Base-by-base conservation (phyloP, 2,113 vertebrate species). In the Halichoerus grypus region DNA sequence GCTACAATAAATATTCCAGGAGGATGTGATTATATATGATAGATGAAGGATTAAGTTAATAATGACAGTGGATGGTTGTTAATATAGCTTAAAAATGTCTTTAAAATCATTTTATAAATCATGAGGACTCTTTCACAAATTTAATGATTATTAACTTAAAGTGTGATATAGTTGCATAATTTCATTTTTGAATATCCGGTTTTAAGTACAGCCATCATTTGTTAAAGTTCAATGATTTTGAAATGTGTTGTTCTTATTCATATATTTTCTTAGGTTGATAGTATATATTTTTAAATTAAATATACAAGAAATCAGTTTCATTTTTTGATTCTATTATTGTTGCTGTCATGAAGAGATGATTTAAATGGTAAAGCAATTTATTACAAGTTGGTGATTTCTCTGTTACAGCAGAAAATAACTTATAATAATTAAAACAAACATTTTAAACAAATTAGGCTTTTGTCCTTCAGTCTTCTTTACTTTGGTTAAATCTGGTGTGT, bases 361-460 rank as follows among this genome's bases (percentile, higher is more conserved):
- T 74, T 87, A 87, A 87, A 33, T 51, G 39, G 26, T 63, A 31
- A 61, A 81, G 22, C 46, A 95, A 5, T 59, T 94, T 67, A 74
- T 85, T 92, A 15, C 15, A 89, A 89, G 42, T 82, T 61, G 46
- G 31, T 12, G 28, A 81, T 81, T 88, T 94, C 95, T 76, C 65
- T 82, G 16, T 69, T 81, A 94, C 88, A 92, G 22, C 49, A 81
- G 46, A 86, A 92, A 82, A 76, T 88, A 88, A 59, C 42, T 67
- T 18, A 24, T 93, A 74, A 83, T 94, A 93, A 76, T 69, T 92
- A 31, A 94, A 89, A 72, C 19, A 74, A 53, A 28, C 31, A 65
- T 88, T 94, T 97, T 81, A 74, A 95, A 77, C 39, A 85, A 72
- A 65, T 88, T 76, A 88, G 71, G 10, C 61, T 46, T 95, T 69